Conservation (phyloP, 53 echinoderm and acorn worm species). For the Holothuria scabra region DNA sequence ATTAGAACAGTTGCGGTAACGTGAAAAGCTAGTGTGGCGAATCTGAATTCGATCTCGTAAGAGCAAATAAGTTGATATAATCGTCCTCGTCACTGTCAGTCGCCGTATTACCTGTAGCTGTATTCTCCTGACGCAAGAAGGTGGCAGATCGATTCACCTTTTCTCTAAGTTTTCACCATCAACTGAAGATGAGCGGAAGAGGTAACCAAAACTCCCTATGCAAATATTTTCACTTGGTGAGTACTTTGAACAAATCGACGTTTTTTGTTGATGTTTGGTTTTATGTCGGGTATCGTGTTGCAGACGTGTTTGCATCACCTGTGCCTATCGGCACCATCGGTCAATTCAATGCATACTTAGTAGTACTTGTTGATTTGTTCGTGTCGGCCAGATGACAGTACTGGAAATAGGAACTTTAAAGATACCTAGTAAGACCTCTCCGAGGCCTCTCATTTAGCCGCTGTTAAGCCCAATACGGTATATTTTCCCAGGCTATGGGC, state of each 20-base stretch:
- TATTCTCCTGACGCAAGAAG: conserved; percentile 6
- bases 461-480: conserved; percentile 31
- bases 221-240: conserved; percentile 48
- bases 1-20: conserved; percentile 47
- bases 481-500: conserved; percentile 26
- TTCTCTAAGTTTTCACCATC: conserved; percentile 15
- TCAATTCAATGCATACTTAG: conserved; percentile 40
- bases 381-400: conserved; percentile 37
- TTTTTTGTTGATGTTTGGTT: conserved; percentile 41
- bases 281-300: conserved; percentile 34
- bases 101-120: conserved; percentile 42
- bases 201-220: conserved; percentile 35
- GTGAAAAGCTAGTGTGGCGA: conserved; percentile 26
- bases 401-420: conserved; percentile 33
- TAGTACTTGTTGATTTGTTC: conserved; percentile 40
- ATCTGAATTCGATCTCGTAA: conserved; percentile 9
- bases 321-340: conserved; percentile 39
- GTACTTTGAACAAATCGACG: conserved; percentile 43
- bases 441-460: conserved; percentile 34
- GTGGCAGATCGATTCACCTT: conserved; percentile 38
- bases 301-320: conserved; percentile 42
- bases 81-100: conserved; percentile 40
- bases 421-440: conserved; percentile 4
- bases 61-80: conserved; percentile 35
- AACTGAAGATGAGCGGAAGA: conserved; percentile 22